Conservation (phyloP, 1,140 invertebrate species). For the Heliothis virescens region DNA sequence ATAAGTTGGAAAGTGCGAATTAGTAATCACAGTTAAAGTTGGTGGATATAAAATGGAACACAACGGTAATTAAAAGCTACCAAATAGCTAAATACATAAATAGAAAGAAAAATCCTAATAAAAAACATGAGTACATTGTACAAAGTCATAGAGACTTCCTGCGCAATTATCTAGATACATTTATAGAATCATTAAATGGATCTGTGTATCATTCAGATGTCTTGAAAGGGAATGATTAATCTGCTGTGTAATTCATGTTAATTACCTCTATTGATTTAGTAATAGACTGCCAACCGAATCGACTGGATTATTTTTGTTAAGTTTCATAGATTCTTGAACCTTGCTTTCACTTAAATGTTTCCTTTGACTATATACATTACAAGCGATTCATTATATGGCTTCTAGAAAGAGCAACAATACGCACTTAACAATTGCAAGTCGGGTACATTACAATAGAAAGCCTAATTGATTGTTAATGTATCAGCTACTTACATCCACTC, state of each 20-base stretch:
- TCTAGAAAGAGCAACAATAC: neutral
- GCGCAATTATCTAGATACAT: conserved; percentile 34
- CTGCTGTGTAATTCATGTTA: conserved; percentile 8
- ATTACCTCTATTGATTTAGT: conserved; percentile 6
- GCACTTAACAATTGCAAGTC: conserved; percentile 21
- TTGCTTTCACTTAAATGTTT: neutral
- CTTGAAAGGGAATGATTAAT: conserved; percentile 25
- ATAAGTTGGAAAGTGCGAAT: neutral
- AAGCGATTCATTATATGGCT: neutral
- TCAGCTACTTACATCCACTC: neutral
- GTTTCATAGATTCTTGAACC: too few species aligned
- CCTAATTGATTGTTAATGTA: neutral
- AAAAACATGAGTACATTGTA: conserved; percentile 20
- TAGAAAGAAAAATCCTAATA: neutral
- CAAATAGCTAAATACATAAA: neutral
- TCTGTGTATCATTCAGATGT: conserved; percentile 29
- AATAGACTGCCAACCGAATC: neutral
- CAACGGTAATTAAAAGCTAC: neutral
- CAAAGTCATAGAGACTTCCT: conserved; percentile 10
- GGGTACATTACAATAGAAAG: conserved; percentile 13
- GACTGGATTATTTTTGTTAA: neutral
- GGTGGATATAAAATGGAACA: neutral
- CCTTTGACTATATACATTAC: too few species aligned
- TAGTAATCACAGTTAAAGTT: neutral
- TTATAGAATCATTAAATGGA: conserved; percentile 34